Conservation (phyloP, 2,113 vertebrate species). For the Panurus biarmicus region DNA sequence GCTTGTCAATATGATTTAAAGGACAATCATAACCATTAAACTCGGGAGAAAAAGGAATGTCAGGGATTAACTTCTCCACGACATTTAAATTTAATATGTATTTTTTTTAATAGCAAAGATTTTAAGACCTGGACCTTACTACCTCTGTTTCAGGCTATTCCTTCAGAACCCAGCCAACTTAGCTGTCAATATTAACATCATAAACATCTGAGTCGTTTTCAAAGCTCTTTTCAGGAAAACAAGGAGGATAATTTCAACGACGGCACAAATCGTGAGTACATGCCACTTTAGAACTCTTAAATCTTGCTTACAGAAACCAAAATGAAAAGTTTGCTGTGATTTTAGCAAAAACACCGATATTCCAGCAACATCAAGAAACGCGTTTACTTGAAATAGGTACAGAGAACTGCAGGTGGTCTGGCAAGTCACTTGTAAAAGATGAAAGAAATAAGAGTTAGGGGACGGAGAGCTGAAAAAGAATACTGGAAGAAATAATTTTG, state of each 20-base stretch:
- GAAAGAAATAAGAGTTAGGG: fast-evolving
- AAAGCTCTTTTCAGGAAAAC: not conserved
- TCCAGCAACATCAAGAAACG: not conserved
- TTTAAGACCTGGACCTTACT: not conserved
- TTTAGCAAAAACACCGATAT: not conserved
- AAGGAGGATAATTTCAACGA: not conserved
- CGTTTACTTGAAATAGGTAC: fast-evolving
- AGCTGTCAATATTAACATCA: not conserved
- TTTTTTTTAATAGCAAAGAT: not conserved
- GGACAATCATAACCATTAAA: not conserved
- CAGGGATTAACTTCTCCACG: not conserved
- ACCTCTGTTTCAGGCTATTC: not conserved
- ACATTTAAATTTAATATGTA: not conserved
- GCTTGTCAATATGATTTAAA: not conserved
- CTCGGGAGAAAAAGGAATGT: not conserved
- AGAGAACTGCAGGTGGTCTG: no score
- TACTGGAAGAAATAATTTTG: fast-evolving
- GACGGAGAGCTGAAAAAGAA: not conserved
- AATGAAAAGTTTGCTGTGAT: fast-evolving
- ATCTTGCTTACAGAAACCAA: not conserved
- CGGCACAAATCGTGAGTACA: fast-evolving
- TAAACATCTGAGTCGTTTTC: not conserved
- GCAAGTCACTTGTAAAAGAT: not conserved
- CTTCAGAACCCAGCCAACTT: not conserved
- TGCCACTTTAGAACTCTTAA: not conserved